Percentiles rank a stretch among this genome's conserved stretches.
phyloP scores from a whole-genome alignment of 1,140 invertebrate species.

The Trachymyrmex septentrionalis region DNA sequence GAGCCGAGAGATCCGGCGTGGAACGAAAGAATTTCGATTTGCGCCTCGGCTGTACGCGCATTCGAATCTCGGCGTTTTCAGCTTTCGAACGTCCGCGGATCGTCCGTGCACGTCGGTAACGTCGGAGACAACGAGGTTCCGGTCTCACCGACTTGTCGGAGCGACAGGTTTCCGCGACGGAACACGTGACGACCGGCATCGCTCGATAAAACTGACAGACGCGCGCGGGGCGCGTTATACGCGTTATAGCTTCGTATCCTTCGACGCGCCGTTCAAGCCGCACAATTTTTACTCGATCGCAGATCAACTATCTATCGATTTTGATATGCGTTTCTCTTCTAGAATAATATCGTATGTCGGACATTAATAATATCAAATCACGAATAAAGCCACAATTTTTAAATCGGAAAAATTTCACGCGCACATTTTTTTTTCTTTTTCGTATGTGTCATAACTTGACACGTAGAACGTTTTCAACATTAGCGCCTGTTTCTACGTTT shows the following conservation, averaged over 20 bases:
- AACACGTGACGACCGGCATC: slow-evolving; percentile 70
- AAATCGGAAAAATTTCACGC: neutral
- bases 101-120: slow-evolving; percentile 67
- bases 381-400: neutral
- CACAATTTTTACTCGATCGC: slow-evolving; percentile 44
- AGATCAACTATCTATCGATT: neutral
- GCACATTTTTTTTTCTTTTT: neutral
- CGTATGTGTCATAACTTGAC: too few relatives aligned
- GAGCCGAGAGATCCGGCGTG: slow-evolving; percentile 31
- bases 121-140: slow-evolving; percentile 68
- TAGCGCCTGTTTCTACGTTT: neutral
- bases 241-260: slow-evolving; percentile 27
- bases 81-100: slow-evolving; percentile 67
- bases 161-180: slow-evolving; percentile 71
- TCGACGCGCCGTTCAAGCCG: slow-evolving; percentile 25
- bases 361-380: neutral
- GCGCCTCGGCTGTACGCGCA: neutral
- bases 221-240: slow-evolving; percentile 27
- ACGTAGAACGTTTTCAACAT: neutral
- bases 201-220: slow-evolving; percentile 63
- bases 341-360: neutral
- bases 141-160: slow-evolving; percentile 70
- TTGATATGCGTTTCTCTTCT: neutral
- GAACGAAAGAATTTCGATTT: slow-evolving; percentile 57
- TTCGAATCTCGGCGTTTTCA: slow-evolving; percentile 59